These are phyloP conservation scores for Bursaphelenchus okinawaensis DNA, from an alignment of 2,888 invertebrate species.

Conservation along the genomic window DNA sequence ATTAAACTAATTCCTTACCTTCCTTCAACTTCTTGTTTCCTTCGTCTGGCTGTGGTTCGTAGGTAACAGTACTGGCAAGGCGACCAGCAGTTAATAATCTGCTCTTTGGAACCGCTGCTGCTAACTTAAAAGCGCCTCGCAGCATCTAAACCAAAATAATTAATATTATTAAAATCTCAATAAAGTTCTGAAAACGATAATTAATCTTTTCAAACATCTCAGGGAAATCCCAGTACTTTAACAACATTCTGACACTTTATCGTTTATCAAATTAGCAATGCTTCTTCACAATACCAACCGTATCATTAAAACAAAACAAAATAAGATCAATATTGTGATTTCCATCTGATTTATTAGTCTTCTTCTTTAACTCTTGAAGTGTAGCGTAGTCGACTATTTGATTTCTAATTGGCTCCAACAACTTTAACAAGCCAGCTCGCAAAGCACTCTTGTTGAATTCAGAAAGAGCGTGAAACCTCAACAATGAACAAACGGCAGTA, in stretches of 20 bases:
- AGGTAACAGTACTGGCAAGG: not conserved
- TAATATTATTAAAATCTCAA: not conserved
- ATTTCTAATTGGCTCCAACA: conserved; percentile 11
- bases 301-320: conserved; percentile 4
- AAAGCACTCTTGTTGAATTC: conserved; percentile 13
- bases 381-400: conserved; percentile 9
- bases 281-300: not conserved
- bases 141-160: not conserved
- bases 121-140: not conserved
- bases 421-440: conserved; percentile 6
- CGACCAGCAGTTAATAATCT: not conserved
- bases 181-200: too few species aligned
- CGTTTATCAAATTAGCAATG: not conserved
- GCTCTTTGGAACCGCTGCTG: not conserved
- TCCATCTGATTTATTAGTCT: not conserved
- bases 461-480: conserved; percentile 13
- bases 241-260: not conserved
- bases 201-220: not conserved
- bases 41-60: conserved; percentile 3
- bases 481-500: conserved; percentile 10
- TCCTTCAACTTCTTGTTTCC: not conserved
- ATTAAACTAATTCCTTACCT: too few species aligned
- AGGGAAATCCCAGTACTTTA: not conserved
- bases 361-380: conserved; percentile 1
- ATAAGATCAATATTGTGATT: conserved; percentile 7